A percentile compares a stretch with the other conserved stretches of the same genome.
phyloP scores from a whole-genome alignment of 1,140 invertebrate species.

The Monochamus saltuarius region DNA sequence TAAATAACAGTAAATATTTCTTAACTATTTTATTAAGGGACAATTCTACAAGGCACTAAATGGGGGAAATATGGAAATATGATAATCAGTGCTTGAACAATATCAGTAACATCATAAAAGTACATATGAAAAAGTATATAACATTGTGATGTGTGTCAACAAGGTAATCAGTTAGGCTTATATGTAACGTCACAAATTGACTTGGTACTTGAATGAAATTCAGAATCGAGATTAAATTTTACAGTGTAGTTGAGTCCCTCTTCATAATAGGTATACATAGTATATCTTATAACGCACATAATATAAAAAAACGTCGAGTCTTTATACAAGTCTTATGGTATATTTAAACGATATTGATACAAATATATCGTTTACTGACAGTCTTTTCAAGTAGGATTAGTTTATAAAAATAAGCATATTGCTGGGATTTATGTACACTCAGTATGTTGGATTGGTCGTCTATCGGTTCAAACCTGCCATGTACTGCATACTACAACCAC shows the following conservation, averaged over 20 bases:
- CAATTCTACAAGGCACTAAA: conserved; percentile 31
- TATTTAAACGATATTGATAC: conserved; percentile 9
- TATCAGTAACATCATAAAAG: not conserved
- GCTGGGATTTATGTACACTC: conserved; percentile 2
- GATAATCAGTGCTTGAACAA: not conserved
- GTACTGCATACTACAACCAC: conserved; percentile 46
- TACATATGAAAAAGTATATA: too few species aligned
- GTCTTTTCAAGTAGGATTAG: conserved; percentile 24
- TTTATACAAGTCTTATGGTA: conserved; percentile 18
- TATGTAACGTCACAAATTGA: conserved; percentile 10
- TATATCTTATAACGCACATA: conserved; percentile 22
- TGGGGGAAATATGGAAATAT: conserved; percentile 17
- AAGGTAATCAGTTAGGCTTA: not conserved
- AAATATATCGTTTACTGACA: conserved; percentile 11
- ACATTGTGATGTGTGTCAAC: too few species aligned
- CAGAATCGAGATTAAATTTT: conserved; percentile 13
- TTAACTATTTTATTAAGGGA: conserved; percentile 24
- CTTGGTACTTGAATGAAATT: conserved; percentile 19
- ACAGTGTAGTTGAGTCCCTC: conserved; percentile 13
- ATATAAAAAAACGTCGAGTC: conserved; percentile 26
- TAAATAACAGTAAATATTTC: not conserved
- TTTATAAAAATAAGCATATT: conserved; percentile 1
- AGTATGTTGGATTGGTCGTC: conserved; percentile 1
- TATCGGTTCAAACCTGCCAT: conserved; percentile 50
- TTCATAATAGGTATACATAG: conserved; percentile 15